Conservation (phyloP, 53 echinoderm and acorn worm species). For the Temnopleurus reevesii region DNA sequence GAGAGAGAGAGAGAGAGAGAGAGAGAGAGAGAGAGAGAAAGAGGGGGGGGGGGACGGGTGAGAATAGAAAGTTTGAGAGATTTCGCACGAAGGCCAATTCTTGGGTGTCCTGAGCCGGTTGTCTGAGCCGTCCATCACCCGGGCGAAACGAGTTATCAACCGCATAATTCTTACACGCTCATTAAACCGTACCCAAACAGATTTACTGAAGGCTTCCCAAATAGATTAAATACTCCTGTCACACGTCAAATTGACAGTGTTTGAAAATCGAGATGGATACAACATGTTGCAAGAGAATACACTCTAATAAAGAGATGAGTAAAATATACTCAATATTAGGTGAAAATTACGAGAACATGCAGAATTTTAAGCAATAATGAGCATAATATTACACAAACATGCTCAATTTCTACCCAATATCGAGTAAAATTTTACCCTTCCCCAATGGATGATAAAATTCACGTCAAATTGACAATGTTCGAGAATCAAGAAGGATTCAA, state of each 20-base stretch:
- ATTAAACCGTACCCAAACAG: constrained; percentile 10
- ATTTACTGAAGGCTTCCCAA: constrained; percentile 1
- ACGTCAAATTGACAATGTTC: neutral
- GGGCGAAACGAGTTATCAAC: neutral
- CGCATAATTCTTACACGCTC: constrained; percentile 9
- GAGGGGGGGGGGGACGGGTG: neutral
- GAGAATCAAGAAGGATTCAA: neutral
- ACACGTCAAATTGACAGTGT: neutral
- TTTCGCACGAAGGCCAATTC: neutral
- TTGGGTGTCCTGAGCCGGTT: neutral
- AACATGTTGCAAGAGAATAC: constrained; percentile 35
- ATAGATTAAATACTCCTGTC: constrained; percentile 10
- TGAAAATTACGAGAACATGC: no score
- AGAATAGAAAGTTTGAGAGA: neutral
- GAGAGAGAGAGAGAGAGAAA: neutral
- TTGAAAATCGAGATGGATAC: constrained; percentile 4
- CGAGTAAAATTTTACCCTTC: no score
- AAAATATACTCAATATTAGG: no score
- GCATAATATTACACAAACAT: no score
- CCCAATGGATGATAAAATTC: neutral
- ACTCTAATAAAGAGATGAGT: no score
- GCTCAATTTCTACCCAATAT: no score
- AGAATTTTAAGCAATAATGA: no score
- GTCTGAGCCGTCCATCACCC: constrained; percentile 37
- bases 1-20: neutral